Evolutionary conservation across 2,113 vertebrate genomes (phyloP).

Genomic region (Physeter macrocephalus): DNA sequence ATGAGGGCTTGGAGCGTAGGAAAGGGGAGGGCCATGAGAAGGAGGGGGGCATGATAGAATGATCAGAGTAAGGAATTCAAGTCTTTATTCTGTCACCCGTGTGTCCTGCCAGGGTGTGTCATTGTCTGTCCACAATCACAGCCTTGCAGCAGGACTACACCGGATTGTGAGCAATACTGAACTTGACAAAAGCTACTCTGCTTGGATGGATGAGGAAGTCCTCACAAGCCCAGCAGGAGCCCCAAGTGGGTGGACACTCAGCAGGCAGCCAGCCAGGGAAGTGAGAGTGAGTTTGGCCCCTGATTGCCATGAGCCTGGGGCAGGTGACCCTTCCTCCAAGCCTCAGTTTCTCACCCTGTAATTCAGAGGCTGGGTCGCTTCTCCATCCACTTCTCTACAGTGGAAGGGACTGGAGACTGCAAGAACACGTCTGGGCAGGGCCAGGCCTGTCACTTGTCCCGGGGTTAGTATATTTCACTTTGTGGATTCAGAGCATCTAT

Average conservation of each 20-base stretch:
- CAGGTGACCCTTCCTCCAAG: background rate
- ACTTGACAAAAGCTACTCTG: background rate
- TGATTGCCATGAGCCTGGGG: rapidly evolving
- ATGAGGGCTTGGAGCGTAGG: rapidly evolving
- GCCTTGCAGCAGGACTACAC: background rate
- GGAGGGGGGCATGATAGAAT: rapidly evolving
- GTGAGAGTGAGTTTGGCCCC: background rate
- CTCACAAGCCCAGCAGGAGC: background rate
- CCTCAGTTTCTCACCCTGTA: background rate
- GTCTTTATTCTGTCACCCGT: rapidly evolving
- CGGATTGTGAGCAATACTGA: no score
- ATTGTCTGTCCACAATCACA: background rate
- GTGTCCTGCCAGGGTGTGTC: background rate
- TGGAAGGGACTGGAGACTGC: background rate
- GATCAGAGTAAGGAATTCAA: background rate
- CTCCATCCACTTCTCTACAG: background rate
- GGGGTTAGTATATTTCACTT: background rate
- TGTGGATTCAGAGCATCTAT: background rate
- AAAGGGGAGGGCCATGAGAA: background rate
- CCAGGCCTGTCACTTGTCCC: background rate
- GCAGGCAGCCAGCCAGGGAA: background rate
- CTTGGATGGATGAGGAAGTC: background rate
- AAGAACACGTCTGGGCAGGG: background rate
- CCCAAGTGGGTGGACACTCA: background rate
- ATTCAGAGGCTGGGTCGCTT: background rate